phyloP scores from a whole-genome alignment of 35 echinoderm and acorn worm genomes.

The Holothuria glaberrima region DNA sequence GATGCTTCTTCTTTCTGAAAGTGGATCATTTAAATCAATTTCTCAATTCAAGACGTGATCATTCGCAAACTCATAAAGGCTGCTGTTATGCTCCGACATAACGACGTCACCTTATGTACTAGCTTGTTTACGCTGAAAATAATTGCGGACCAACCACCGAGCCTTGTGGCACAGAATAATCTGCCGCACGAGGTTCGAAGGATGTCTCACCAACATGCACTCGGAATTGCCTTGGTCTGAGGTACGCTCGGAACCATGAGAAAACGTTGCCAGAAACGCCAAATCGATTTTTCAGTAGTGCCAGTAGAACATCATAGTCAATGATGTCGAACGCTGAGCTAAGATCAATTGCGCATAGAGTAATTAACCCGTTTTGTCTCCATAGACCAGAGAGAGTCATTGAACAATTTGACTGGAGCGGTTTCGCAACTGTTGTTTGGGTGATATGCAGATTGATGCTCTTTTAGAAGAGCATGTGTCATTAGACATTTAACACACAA shows the following conservation, averaged over 20 bases:
- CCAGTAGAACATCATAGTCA: no score
- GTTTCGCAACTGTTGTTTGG: no score
- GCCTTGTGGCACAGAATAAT: conserved; percentile 30
- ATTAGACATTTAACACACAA: no score
- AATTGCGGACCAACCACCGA: conserved; percentile 30
- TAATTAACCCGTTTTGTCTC: no score
- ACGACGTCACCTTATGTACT: neutral
- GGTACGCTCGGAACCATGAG: no score
- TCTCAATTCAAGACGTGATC: neutral
- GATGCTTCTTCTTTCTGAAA: neutral
- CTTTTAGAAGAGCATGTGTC: conserved; percentile 1
- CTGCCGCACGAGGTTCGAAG: neutral
- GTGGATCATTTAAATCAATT: conserved; percentile 11
- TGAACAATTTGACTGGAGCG: no score
- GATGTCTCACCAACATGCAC: conserved; percentile 8
- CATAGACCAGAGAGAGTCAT: no score
- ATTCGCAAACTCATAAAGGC: conserved; percentile 19
- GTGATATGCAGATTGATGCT: neutral
- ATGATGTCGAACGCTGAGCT: no score
- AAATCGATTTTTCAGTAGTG: no score
- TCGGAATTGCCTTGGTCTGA: no score
- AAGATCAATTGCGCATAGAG: no score
- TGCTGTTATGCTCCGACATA: neutral
- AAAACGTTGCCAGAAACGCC: no score
- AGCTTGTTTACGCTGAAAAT: conserved; percentile 8